phyloP scores from a whole-genome alignment of 2,888 invertebrate genomes.

The Capitulum mitella region DNA sequence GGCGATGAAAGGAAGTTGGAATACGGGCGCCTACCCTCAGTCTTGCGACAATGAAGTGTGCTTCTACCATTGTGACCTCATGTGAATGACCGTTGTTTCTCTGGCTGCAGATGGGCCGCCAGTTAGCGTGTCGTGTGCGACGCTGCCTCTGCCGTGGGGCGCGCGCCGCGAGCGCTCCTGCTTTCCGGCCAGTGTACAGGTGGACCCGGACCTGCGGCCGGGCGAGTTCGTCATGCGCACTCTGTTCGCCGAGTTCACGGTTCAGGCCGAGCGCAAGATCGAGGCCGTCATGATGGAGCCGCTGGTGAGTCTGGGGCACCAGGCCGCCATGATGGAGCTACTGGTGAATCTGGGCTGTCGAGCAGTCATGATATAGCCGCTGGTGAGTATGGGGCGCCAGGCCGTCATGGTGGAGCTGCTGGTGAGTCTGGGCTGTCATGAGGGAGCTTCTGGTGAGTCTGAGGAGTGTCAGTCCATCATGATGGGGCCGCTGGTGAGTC shows the following conservation, averaged over 20 bases:
- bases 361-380: slow-evolving; percentile 83
- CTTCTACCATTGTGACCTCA: too few species aligned
- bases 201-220: slow-evolving; percentile 52
- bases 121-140: neutral
- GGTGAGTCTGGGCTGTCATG: too few species aligned
- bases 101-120: neutral
- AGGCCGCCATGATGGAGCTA: too few species aligned
- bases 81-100: neutral
- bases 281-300: slow-evolving; percentile 89
- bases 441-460: slow-evolving; percentile 68
- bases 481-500: too few species aligned
- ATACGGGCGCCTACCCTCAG: neutral
- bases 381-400: slow-evolving; percentile 51
- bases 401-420: too few species aligned
- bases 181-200: slow-evolving; percentile 45
- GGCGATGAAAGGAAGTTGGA: neutral
- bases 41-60: too few species aligned
- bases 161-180: slow-evolving; percentile 61
- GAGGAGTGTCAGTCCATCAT: neutral
- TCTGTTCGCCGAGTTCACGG: slow-evolving; percentile 89
- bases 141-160: slow-evolving; percentile 64
- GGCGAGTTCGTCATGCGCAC: slow-evolving; percentile 96
- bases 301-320: slow-evolving; percentile 52
- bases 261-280: slow-evolving; percentile 91
- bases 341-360: too few species aligned